A percentile compares a stretch with the other conserved stretches of the same genome.
phyloP scores from a whole-genome alignment of 1,140 invertebrate species.

The Anoplolepis gracilipes region DNA sequence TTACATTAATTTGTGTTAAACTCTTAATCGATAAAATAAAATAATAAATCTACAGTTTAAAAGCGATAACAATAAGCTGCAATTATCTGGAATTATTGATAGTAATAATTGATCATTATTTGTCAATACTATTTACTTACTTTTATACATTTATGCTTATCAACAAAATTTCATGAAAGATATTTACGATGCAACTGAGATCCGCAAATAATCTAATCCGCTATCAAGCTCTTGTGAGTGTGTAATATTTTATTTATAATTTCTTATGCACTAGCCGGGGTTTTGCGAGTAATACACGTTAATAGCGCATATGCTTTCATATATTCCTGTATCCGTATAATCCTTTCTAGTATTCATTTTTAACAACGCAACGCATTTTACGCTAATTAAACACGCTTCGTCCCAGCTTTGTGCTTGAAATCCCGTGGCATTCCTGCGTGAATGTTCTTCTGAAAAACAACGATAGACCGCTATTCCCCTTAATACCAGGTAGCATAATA shows the following conservation, averaged over 20 bases:
- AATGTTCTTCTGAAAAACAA: slow-evolving; percentile 46
- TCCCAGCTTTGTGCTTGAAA: slow-evolving; percentile 41
- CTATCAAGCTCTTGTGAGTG: not conserved
- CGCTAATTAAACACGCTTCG: slow-evolving; percentile 43
- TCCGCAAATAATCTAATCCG: not conserved
- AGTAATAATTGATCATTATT: not conserved
- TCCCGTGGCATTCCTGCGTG: slow-evolving; percentile 32
- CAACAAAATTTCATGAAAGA: not conserved
- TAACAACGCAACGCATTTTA: slow-evolving; percentile 41
- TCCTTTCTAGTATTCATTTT: slow-evolving; percentile 40
- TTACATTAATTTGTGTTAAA: not conserved
- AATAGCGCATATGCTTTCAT: not conserved
- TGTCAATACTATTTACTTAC: not conserved
- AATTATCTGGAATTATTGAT: not conserved
- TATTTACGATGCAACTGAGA: not conserved
- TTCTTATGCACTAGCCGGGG: not conserved
- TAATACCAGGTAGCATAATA: slow-evolving; percentile 52
- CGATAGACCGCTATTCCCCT: slow-evolving; percentile 37
- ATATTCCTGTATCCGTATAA: slow-evolving; percentile 19
- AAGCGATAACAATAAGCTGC: not conserved
- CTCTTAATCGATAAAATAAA: not conserved
- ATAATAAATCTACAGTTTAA: not conserved
- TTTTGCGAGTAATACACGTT: slow-evolving; percentile 27
- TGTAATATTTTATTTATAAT: slow-evolving; percentile 11
- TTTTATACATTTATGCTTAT: not conserved